Base-by-base conservation (phyloP, 2,797 vertebrate species). In the Anolis apletophallus region DNA sequence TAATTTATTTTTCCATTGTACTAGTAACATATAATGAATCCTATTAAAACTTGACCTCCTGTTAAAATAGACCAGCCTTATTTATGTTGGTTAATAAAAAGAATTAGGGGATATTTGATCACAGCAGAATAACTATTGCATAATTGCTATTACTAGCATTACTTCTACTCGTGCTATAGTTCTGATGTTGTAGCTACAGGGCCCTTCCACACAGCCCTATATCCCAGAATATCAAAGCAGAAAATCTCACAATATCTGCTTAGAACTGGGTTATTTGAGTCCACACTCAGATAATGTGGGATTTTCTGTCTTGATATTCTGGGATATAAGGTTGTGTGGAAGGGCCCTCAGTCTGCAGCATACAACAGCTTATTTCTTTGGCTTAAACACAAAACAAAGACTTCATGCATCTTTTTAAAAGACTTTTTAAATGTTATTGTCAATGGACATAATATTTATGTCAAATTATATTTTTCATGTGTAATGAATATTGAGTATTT, bases 1-100 rank as follows among this genome's bases (percentile, higher is more conserved):
- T 81, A 81, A 52, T 81, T 68, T 52, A 81, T 81, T 81, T 81
- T 81, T 81, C 17, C 46, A 69, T 40, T 68, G 40, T 32, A 68
- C n/a, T n/a, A n/a, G 61, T 68, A 29, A 16, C 1, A n/a, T n/a
- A n/a, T 81, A 40, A 81, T 71, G n/a, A 71, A 32, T 6, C 46
- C 50, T 55, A 21, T 55, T 81, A 71, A 81, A 81, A 36, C 40
- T 26, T n/a, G 29, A 80, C 9, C n/a, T 50, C 64, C 46, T 54
- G 50, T 81, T 34, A 69, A 52, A 81, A 69, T 55, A 81, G 46
- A 81, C 5, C 68, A 34, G n/a, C 34, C 26, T 21, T 34, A 26
- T 54, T n/a, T 71, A n/a, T 36, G 19, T 80, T 64, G 59, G 23
- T 23, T 80, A 46, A 17, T 69, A 69, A 36, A 1, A 54, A 16